Base-by-base conservation (phyloP, 2,888 invertebrate species). In the Fragum fragum region DNA sequence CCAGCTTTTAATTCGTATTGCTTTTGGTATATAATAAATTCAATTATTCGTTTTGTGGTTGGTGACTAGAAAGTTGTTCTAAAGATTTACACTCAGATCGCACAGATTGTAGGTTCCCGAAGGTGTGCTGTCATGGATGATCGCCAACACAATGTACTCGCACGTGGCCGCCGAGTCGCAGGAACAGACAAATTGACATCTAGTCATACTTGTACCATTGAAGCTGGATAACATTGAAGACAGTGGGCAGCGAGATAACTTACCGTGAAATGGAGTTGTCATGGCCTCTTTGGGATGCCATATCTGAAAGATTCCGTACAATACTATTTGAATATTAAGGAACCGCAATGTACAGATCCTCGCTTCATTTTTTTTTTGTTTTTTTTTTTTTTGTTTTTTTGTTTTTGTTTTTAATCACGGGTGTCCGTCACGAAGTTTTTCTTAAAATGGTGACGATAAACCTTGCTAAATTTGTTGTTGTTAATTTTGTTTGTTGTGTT, bases 71-170 rank as follows among this genome's bases (percentile, higher is more conserved):
- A 53, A 53, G n/a, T 53, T n/a, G 53, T 53, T 53, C n/a, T 21
- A 53, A n/a, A n/a, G n/a, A n/a, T n/a, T 59, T 9, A 59, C 5
- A 59, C 0, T 42, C 11, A 66, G 23, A 11, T 66, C 66, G 36
- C 66, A 66, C 0, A 66, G 66, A 21, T 42, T 66, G 66, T 66
- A 66, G 1, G 3, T 2, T 16, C 66, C 42, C 9, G 23, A 14
- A 1, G 66, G 66, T 9, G 28, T 42, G 42, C 42, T 21, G 26
- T 66, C 66, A 23, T 66, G 66, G n/a, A 66, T 42, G 2, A 42
- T n/a, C 0, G 42, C 66, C 42, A 66, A 6, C 9, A 66, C 16
- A 23, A 66, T 26, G n/a, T 39, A n/a, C 6, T 26, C 26, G 26
- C 66, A 66, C 42, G 39, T 66, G 29, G 21, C 66, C 14, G 26